Base-by-base conservation (phyloP, 2,888 invertebrate genomes). In the Temnothorax rugatulus region DNA sequence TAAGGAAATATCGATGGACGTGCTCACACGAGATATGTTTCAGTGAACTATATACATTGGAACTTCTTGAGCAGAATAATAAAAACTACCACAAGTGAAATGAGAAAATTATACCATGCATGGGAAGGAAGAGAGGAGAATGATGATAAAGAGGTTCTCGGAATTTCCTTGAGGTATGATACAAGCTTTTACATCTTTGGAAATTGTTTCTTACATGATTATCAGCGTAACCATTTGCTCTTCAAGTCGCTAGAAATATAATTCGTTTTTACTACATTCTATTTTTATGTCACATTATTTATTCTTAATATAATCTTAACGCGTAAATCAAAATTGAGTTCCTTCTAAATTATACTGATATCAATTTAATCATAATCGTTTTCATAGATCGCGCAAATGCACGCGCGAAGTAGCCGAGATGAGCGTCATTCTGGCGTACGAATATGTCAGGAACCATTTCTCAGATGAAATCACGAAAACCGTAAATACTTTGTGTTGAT, bases 41-140 rank as follows among this genome's bases (percentile, higher is more conserved):
- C 15, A 89, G 89, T 89, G 21, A 89, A 89, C 64, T 89, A 89
- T 41, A 54, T 89, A 52, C 89, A 89, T 21, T 89, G 89, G 89
- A 83, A 83, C 9, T 84, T 89, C 9, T 9, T 89, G 4, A 81
- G 64, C 13, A 63, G 9, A 13, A 13, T 59, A 2, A 18, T 75
- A 41, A 0, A 5, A 8, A 13, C 63, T 34, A 59, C 73, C 1
- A 85, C 87, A 1, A 2, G 13, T 1, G 66, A 83, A 21, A 47
- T 89, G 64, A 29, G 21, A 50, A 5, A 86, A 7, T 34, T 89
- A 11, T 85, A 2, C 1, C 0, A 9, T 15, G 0, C 2, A 15
- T 13, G 86, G 86, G 83, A 64, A 13, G 18, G 2, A 25, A 1
- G 15, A 1, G 0, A 9, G 9, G 0, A 15, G 13, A 0, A 52